Evolutionary conservation across 2,113 vertebrate genomes (phyloP), one percentile per base, ranked within the genome.

Genomic region (Macroglossus sobrinus): DNA sequence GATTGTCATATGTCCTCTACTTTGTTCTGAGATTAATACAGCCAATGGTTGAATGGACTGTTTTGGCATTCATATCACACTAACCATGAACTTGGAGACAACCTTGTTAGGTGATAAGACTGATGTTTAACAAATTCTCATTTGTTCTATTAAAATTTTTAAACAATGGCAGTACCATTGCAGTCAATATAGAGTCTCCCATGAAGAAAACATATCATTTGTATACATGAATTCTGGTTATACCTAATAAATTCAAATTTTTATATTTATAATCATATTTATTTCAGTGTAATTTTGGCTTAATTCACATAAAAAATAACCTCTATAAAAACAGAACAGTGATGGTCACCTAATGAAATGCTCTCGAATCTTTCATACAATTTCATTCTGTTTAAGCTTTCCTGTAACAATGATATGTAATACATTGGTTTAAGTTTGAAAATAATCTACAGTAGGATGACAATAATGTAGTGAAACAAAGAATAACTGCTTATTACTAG

Each of bases 301-400:
- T 76, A 68, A 61, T 78, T 45, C 66, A 30, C 28, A 57, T 57
- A 0, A 82, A 59, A 88, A 79, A 78, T 75, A 66, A 75, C 12
- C 10, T 88, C 28, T 21, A 0, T 71, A 28, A 82, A 93, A 78
- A 18, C 4, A 63, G 33, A 59, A 43, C 28, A 78, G 3, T 80
- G 33, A 66, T 90, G 30, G 4, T 50, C 30, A 28, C n/a, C 55
- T 61, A 66, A 43, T 74, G 63, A 82, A 84, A 28, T 53, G 24
- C 66, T 84, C 19, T 79, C 40, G 92, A 69, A 72, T 92, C 0
- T 53, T 33, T 78, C 66, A n/a, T 14, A 64, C 24, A 86, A 78
- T 93, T 97, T 82, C 74, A 47, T 91, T 97, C 96, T 88, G 33
- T 95, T 98, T 97, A 97, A 97, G 90, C 86, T 97, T 98, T 98